phyloP scores from a whole-genome alignment of 2,113 vertebrate species.

The Acrocephalus arundinaceus region DNA sequence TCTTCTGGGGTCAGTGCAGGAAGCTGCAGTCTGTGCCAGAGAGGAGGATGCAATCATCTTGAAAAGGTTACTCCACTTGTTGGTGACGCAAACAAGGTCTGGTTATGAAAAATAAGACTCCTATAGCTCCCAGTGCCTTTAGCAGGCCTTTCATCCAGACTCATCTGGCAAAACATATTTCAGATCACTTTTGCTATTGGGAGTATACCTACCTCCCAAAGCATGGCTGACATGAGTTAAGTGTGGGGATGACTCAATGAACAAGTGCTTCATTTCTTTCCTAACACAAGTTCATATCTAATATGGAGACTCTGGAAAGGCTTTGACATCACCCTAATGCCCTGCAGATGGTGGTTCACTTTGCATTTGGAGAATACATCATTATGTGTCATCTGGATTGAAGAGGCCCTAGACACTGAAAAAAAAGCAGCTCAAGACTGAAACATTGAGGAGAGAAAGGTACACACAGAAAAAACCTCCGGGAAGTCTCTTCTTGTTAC shows the following conservation, averaged over 20 bases:
- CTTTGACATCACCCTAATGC: background rate
- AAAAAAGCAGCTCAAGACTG: background rate
- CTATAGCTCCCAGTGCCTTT: background rate
- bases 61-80: background rate
- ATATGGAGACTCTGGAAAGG: background rate
- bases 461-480: background rate
- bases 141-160: background rate
- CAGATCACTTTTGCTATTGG: background rate
- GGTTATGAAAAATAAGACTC: background rate
- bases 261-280: background rate
- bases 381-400: background rate
- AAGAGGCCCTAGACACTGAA: background rate
- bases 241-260: background rate
- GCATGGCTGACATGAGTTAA: background rate
- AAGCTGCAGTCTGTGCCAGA: background rate
- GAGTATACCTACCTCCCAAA: background rate
- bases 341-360: background rate
- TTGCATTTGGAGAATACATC: background rate
- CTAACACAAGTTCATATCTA: background rate
- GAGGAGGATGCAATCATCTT: background rate
- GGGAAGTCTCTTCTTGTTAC: background rate
- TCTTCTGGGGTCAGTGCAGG: background rate
- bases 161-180: background rate
- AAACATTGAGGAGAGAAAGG: background rate
- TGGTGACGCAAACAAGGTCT: background rate